Evolutionary conservation across 2,797 vertebrate species (phyloP), one percentile per base, ranked within the genome.

Genomic region (Hyperoplus immaculatus): DNA sequence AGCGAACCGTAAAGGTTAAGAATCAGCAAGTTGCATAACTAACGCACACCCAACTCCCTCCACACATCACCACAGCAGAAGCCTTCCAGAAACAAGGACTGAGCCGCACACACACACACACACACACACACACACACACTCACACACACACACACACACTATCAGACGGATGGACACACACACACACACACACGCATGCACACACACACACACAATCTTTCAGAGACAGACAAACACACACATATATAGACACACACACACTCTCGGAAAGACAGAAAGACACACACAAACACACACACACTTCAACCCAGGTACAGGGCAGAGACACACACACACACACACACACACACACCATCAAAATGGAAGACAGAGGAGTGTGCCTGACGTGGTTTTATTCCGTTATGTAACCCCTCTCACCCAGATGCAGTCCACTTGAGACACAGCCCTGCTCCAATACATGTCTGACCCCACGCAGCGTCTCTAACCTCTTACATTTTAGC

Each of bases 201-300:
- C n/a, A n/a, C n/a, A n/a, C 55, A 73, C 38, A 85, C 75, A 82
- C 90, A 81, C 41, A 72, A 64, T 29, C 29, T 29, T 76, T 64
- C 76, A 80, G 70, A 78, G 77, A 82, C 36, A 47, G 42, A 29
- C 29, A 29, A 2, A 29, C 29, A 29, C 29, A 29, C 3, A 29
- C 29, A 29, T 29, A 29, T 2, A 29, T 29, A 29, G 29, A 29
- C 29, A 29, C 29, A 29, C 29, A 29, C 29, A 78, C 56, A 54
- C 57, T 59, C 81, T 82, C 82, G 87, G 89, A 91, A 90, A 89
- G 87, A 81, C 83, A 82, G 82, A 87, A 45, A 55, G 65, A 79
- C 58, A 58, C 45, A 70, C 41, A 46, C 43, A 66, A 57, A 57
- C 53, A 75, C 62, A 68, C 51, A 59, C 54, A 65, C 1, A 68